phyloP scores from a whole-genome alignment of 2,797 vertebrate species.

The Gallirallus australis region DNA sequence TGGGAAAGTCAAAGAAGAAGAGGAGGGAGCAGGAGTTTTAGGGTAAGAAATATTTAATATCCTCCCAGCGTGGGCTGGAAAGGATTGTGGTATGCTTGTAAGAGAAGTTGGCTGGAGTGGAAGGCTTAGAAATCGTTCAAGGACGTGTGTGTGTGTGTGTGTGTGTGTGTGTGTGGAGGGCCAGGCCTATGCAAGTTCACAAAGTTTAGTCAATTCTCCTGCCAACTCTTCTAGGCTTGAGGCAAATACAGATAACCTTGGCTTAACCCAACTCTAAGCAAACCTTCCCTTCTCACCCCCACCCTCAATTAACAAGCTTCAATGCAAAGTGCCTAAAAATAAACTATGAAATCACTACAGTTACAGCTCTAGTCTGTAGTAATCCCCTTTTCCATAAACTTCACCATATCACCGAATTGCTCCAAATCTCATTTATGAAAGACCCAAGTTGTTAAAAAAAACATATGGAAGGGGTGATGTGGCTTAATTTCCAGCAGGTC shows the following conservation, averaged over 20 bases:
- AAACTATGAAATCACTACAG: conserved; percentile 36
- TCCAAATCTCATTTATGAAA: not conserved
- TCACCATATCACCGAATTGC: not conserved
- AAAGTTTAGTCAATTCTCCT: conserved; percentile 40
- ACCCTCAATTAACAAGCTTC: conserved; percentile 35
- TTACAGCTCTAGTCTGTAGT: not conserved
- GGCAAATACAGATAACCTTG: conserved; percentile 45
- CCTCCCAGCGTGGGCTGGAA: conserved; percentile 12
- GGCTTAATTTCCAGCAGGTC: not conserved
- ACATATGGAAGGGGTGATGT: not conserved
- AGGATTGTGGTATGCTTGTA: not conserved
- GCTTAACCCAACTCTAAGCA: conserved; percentile 15
- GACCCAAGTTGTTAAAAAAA: conserved; percentile 4
- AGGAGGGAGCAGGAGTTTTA: not conserved
- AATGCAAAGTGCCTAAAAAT: conserved; percentile 54
- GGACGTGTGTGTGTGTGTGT: not conserved
- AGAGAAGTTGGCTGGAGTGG: not conserved
- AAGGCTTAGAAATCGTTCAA: not conserved
- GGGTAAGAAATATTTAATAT: conserved; percentile 27
- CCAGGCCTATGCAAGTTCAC: conserved; percentile 32
- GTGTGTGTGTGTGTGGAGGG: not conserved
- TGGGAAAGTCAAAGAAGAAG: not conserved
- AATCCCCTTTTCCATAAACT: conserved; percentile 12
- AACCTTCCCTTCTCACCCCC: not conserved
- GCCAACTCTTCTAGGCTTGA: conserved; percentile 51